Base-by-base conservation (phyloP, 1,140 invertebrate genomes). In the Danaus plexippus region DNA sequence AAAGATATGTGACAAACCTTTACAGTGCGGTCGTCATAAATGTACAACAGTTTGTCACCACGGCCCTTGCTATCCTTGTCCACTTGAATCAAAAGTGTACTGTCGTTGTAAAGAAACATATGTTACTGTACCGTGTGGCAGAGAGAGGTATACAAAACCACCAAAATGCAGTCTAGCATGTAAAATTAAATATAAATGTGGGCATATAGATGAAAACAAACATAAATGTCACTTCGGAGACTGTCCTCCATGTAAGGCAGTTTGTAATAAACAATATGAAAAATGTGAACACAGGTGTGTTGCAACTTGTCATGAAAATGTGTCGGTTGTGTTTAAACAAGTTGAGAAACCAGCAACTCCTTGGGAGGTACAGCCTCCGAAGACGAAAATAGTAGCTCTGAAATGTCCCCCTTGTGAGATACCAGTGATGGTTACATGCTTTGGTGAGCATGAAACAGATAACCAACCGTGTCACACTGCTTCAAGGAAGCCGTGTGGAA, bases 1-100 rank as follows among this genome's bases (percentile, higher is more conserved):
- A 71, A 96, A 97, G 80, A 85, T 90, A 0, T 98, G 97, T 87
- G 93, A 93, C 9, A 93, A 92, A 75, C 92, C 90, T 1, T 80
- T 98, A 2, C 91, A 91, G 12, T 98, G 96, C 80, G 92, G 94
- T 9, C 94, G 96, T 52, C 97, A 98, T 77, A 96, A 96, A 82
- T 98, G 97, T 77, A 85, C 90, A 9, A 94, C 92, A 40, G 89
- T 94, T 0, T 98, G 96, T 78, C 96, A 98, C 74, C 91, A 89
- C 64, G 96, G 96, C 0, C 93, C 92, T 0, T 98, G 97, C 68
- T 98, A 97, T 85, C 97, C 97, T 0, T 98, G 97, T 69, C 90
- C 91, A 4, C 77, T 92, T 54, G 94, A 92, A 15, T 92, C 93
- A 4, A 90, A 92, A 68, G 89, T 98, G 0, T 91, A 90, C 12